Conservation (phyloP, 1,140 invertebrate genomes). For the Pachypsylla venusta region DNA sequence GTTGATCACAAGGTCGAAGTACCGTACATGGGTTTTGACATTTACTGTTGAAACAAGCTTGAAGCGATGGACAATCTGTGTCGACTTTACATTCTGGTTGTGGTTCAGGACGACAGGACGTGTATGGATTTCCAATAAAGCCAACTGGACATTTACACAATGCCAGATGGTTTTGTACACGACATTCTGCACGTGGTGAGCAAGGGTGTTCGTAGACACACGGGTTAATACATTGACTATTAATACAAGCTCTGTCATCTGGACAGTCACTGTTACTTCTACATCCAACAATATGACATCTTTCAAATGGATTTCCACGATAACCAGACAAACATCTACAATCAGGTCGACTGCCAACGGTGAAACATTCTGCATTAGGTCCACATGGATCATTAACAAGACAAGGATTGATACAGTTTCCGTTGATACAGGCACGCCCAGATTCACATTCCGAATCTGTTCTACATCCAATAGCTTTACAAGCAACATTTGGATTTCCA, state of each 20-base stretch:
- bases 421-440: conserved; percentile 64
- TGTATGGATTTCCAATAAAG: conserved; percentile 60
- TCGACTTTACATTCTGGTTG: conserved; percentile 64
- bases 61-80: conserved; percentile 56
- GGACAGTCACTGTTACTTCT: conserved; percentile 77
- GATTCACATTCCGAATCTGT: conserved; percentile 62
- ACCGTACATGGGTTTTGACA: conserved; percentile 69
- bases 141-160: conserved; percentile 60
- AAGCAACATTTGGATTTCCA: conserved; percentile 67
- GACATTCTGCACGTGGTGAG: conserved; percentile 57
- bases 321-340: conserved; percentile 68
- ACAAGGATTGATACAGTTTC: conserved; percentile 71
- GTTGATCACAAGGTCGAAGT: conserved; percentile 60
- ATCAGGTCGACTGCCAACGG: conserved; percentile 51
- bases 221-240: conserved; percentile 71
- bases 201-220: conserved; percentile 66
- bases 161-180: conserved; percentile 62
- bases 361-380: conserved; percentile 65
- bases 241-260: conserved; percentile 62
- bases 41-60: conserved; percentile 63
- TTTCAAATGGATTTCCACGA: conserved; percentile 58
- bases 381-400: conserved; percentile 62
- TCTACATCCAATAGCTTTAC: conserved; percentile 59
- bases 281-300: conserved; percentile 70
- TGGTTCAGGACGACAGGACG: conserved; percentile 52